Evolutionary conservation across 2,113 vertebrate genomes (phyloP), one percentile per base, ranked within the genome.

Genomic region (Cromileptes altivelis): DNA sequence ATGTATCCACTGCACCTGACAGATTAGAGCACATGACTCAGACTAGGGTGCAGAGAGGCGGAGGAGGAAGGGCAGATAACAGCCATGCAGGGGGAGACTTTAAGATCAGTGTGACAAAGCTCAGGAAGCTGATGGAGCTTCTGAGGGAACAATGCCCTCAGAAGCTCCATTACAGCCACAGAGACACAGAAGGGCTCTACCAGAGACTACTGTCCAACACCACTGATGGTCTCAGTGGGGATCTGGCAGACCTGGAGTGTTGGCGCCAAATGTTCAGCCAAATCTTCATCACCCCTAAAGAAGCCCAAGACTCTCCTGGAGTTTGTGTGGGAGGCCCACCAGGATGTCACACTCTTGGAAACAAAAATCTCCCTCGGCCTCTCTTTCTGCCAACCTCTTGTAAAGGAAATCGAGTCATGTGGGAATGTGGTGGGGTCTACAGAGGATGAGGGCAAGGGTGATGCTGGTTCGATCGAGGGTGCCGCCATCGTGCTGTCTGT

Each of bases 391-490:
- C 42, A 45, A 12, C 42, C 42, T 45, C 42, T 9, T 12, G 42
- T 9, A 45, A 45, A 45, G 11, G 42, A 45, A 9, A 45, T 12
- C 11, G 42, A 10, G 10, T 45, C 62, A 0, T 98, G 97, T 3
- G 97, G 97, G 52, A 94, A 96, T 0, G 93, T 92, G 40, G 85
- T 94, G 0, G 82, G 76, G 0, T 95, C 96, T 1, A 85, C 75
- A 0, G 97, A 98, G 85, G 97, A 97, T 0, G 97, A 97, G 78
- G 96, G 69, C 0, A 97, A 98, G 86, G 96, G 94, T 0, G 97
- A 98, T 89, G 95, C 97, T 0, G 97, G 97, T 70, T 98, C 97
- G 97, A 98, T 98, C 2, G 97, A 98, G 86, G 97, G 97, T 0
- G 97, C 96, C 0, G 97, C 97, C 94, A 98, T 98, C 92, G 78